Base-by-base conservation (phyloP, 2,888 invertebrate species). In the Apamea anceps region DNA sequence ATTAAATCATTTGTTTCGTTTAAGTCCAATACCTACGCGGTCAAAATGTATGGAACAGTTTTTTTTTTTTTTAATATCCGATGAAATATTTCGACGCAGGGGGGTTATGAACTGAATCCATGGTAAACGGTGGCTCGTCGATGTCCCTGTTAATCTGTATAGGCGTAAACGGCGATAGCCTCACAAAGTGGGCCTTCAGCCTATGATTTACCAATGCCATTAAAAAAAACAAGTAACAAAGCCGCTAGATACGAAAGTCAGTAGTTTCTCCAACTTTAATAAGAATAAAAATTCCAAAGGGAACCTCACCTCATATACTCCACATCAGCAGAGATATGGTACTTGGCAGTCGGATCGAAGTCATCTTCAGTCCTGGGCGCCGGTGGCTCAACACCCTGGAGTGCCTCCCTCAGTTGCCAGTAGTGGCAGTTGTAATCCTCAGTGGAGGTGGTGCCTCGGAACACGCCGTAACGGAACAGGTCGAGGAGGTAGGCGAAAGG, bases 401-500 rank as follows among this genome's bases (percentile, higher is more conserved):
- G 94, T 0, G 97, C 93, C 77, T 98, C 97, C 21, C 97, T 94
- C 72, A 98, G 95, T 79, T 96, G 96, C 97, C 98, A 98, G 97
- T 97, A 98, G 91, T 98, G 97, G 82, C 98, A 98, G 89, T 98
- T 98, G 91, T 98, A 98, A 80, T 97, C 96, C 15, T 97, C 95
- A 0, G 97, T 94, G 0, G 95, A 93, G 0, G 97, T 98, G 81
- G 97, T 97, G 0, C 98, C 98, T 0, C 97, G 96, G 93, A 98
- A 98, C 1, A 98, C 97, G 71, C 97, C 97, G 95, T 98, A 98
- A 75, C 98, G 97, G 95, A 98, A 98, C 57, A 97, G 91, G 79
- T 98, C 98, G 87, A 98, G 97, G 0, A 98, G 95, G 89, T 98
- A 98, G 1, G 96, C 98, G 88, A 97, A 98, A 0, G 98, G 98